phyloP scores from a whole-genome alignment of 1,140 invertebrate species.

The Bombus huntii region DNA sequence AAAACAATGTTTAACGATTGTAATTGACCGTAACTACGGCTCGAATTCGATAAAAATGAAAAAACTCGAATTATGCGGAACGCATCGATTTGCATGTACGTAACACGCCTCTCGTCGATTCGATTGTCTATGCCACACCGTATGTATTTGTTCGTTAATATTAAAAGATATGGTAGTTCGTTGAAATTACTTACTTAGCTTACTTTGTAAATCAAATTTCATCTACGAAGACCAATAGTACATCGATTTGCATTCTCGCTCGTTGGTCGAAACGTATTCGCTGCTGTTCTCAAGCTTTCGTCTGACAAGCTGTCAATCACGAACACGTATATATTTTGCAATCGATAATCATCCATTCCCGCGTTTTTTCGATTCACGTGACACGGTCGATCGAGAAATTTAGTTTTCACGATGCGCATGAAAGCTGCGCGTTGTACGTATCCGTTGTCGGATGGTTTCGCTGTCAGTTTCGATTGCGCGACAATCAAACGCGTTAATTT shows the following conservation, averaged over 20 bases:
- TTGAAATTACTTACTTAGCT: too few species aligned
- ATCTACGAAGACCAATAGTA: neutral
- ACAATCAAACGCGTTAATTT: constrained; percentile 37
- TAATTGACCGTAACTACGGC: constrained; percentile 44
- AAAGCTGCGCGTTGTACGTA: neutral
- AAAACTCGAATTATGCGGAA: neutral
- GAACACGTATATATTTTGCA: too few species aligned
- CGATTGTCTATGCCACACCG: neutral
- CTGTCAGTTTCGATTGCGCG: constrained; percentile 17
- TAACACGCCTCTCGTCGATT: neutral
- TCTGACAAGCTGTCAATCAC: too few species aligned
- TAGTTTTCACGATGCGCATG: neutral
- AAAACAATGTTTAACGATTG: constrained; percentile 58
- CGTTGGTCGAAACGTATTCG: neutral
- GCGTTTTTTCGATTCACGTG: neutral
- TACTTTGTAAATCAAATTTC: neutral
- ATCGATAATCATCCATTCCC: constrained; percentile 7
- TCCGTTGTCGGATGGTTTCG: neutral
- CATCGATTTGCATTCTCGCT: neutral
- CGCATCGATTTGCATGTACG: constrained; percentile 13
- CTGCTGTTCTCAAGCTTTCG: neutral
- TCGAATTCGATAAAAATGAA: constrained; percentile 8
- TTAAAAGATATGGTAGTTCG: too few species aligned
- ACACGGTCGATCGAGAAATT: constrained; percentile 13
- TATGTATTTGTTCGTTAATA: neutral